phyloP scores from a whole-genome alignment of 2,113 vertebrate species.

The Heloderma charlesbogerti region DNA sequence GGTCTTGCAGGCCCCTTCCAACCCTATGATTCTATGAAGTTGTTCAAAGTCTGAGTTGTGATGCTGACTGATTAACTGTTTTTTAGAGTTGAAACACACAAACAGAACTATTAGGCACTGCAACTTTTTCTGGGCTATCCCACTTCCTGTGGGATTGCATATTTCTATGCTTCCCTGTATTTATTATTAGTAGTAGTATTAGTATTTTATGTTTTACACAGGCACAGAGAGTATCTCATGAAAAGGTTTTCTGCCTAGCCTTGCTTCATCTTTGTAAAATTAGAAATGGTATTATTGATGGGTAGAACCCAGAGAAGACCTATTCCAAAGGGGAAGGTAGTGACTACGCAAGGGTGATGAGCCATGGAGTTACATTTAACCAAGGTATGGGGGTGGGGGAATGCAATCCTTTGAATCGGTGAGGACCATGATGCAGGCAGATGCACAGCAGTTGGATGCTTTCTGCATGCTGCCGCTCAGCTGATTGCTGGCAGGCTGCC shows the following conservation, averaged over 20 bases:
- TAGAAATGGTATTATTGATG: not conserved
- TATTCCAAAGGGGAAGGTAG: not conserved
- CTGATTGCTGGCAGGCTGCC: not conserved
- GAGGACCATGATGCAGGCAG: not conserved
- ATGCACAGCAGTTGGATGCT: fast-evolving
- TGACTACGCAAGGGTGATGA: not conserved
- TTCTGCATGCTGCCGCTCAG: not conserved
- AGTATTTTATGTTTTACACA: not conserved
- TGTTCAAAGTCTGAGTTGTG: not conserved
- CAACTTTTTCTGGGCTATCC: not conserved
- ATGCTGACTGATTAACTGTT: not conserved
- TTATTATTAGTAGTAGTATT: too few species aligned
- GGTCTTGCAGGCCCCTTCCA: too few species aligned
- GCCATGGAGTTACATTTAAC: not conserved
- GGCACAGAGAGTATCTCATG: not conserved
- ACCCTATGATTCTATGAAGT: too few species aligned
- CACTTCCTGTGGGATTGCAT: not conserved
- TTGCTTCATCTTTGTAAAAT: not conserved
- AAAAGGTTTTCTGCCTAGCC: too few species aligned
- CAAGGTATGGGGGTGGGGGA: not conserved
- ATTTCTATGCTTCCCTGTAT: not conserved
- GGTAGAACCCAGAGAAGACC: not conserved
- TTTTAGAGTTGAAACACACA: not conserved
- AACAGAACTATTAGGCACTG: not conserved
- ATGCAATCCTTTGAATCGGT: not conserved